Base-by-base conservation (phyloP, 2,113 vertebrate genomes). In the Actenoides lindsayi region DNA sequence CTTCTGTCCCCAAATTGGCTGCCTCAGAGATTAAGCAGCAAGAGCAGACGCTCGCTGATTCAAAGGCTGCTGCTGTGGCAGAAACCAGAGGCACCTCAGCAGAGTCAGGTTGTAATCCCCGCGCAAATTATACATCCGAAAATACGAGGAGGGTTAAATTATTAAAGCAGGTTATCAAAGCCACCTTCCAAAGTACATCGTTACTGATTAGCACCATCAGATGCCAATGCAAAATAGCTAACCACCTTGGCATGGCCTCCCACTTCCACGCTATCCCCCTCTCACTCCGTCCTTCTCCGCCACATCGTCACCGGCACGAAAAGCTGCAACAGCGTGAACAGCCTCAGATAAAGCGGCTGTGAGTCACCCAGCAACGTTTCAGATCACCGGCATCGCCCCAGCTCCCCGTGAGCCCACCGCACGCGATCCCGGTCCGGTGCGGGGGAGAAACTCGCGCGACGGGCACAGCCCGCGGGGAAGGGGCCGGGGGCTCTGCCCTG, bases 101-200 rank as follows among this genome's bases (percentile, higher is more conserved):
- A 97, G 97, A 97, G 97, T 95, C 95, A 73, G 89, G 90, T 96
- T 97, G 97, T 97, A 98, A 98, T 97, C 97, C 95, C 77, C 56
- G 19, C 63, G 6, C 73, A 96, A 97, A 98, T 95, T 94, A 94
- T 91, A 91, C 18, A 83, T n/a, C 65, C 82, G 60, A 74, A 97
- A 96, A 86, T 77, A 91, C 2, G 57, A 98, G 82, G 78, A 96
- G 31, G 87, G 95, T 39, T 94, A 90, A 79, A 89, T 94, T 95
- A 94, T 93, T 85, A 68, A 89, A 78, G 80, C 39, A 7, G 2
- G 3, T 41, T 94, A 96, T 97, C 95, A 91, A 96, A 95, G 95
- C 90, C 84, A 93, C 94, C 89, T 96, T 94, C 82, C 64, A 87
- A 91, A 95, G 73, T 80, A 62, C 75, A 81, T 46, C 30, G 8